Percentiles rank a stretch among this genome's conserved stretches.
Evolutionary conservation across 1,140 invertebrate species (phyloP).

Genomic region (Ericerus pela): DNA sequence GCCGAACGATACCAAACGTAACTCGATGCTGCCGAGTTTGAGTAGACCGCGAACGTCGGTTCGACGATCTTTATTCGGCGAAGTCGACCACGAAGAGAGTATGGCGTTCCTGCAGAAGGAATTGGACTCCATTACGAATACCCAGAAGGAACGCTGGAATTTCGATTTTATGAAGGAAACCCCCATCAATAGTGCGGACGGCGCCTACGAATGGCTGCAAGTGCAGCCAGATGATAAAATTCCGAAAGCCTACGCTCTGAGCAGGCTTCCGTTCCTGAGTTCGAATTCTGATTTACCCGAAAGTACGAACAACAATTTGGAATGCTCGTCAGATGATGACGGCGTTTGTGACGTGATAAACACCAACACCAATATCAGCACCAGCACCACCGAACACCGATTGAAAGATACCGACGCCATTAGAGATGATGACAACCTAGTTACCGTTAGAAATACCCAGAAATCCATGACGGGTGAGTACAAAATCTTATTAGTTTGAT

Average conservation of each 20-base stretch:
- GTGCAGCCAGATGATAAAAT: neutral
- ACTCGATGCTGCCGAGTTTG: neutral
- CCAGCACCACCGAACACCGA: too few species aligned
- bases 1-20: neutral
- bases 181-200: neutral
- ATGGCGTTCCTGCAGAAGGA: neutral
- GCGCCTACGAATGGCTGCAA: neutral
- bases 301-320: too few species aligned
- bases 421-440: too few species aligned
- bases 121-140: neutral
- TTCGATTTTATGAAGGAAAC: neutral
- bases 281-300: too few species aligned
- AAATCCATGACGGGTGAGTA: too few species aligned
- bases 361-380: too few species aligned
- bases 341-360: too few species aligned
- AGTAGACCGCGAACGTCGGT: neutral
- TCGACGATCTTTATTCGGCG: neutral
- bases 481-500: too few species aligned
- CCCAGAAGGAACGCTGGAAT: neutral
- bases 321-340: too few species aligned
- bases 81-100: neutral
- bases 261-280: neutral
- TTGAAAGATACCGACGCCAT: too few species aligned
- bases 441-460: too few species aligned
- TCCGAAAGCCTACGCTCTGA: neutral